phyloP scores from a whole-genome alignment of 53 echinoderm and acorn worm genomes.

The Henricia sp. region DNA sequence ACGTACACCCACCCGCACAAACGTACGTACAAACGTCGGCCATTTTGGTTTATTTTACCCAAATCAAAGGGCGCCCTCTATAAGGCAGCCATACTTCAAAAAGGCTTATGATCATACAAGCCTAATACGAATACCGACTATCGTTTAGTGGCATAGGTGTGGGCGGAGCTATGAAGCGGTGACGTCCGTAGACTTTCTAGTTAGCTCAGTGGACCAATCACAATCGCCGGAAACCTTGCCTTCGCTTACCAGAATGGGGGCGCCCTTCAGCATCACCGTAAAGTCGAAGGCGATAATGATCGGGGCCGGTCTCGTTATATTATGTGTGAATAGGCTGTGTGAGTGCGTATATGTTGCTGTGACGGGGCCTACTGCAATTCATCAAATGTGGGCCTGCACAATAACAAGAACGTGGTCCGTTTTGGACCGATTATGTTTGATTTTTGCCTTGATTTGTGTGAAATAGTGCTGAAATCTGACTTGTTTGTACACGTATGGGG shows the following conservation, averaged over 20 bases:
- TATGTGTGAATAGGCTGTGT: slow-evolving; percentile 31
- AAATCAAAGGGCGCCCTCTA: no score
- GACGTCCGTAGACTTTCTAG: slow-evolving; percentile 21
- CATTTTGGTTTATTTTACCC: no score
- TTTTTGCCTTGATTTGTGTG: slow-evolving; percentile 20
- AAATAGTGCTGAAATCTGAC: slow-evolving; percentile 16
- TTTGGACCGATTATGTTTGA: slow-evolving; percentile 44
- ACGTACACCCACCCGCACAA: no score
- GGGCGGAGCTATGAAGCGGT: slow-evolving; percentile 50
- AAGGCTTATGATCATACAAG: no score
- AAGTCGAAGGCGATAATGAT: slow-evolving; percentile 58
- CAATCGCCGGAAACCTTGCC: neutral
- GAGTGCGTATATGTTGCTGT: slow-evolving; percentile 56
- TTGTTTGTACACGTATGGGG: slow-evolving; percentile 6
- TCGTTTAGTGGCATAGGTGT: slow-evolving; percentile 1
- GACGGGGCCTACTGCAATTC: slow-evolving; percentile 51
- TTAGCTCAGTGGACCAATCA: slow-evolving; percentile 38
- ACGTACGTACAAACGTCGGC: no score
- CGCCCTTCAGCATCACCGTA: slow-evolving; percentile 50
- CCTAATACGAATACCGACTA: no score
- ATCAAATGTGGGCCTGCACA: slow-evolving; percentile 17
- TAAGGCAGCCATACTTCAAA: no score
- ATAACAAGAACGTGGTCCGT: slow-evolving; percentile 32
- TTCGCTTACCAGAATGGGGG: slow-evolving; percentile 10
- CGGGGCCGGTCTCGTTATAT: slow-evolving; percentile 40